phyloP scores from a whole-genome alignment of 1,140 invertebrate genomes.

The Holotrichia oblita region DNA sequence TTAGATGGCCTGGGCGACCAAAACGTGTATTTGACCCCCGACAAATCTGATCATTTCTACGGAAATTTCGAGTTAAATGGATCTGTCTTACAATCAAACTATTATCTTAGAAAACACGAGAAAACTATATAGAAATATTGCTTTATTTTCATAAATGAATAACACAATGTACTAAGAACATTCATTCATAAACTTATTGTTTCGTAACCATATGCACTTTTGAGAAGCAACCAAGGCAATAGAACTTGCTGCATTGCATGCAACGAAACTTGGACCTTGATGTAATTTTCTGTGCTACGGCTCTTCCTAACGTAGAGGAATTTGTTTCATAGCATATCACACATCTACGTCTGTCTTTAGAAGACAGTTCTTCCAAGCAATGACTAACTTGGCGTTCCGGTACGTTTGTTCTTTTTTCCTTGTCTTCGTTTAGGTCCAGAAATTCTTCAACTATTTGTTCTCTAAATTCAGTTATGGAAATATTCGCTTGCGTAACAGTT shows the following conservation, averaged over 20 bases:
- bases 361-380: not conserved
- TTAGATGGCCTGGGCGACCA: too few relatives aligned
- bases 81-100: not conserved
- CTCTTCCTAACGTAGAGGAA: slow-evolving; percentile 23
- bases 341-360: not conserved
- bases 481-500: too few relatives aligned
- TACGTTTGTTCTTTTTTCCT: not conserved
- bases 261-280: not conserved
- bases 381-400: not conserved
- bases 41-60: too few relatives aligned
- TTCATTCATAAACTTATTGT: not conserved
- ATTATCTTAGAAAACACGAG: too few relatives aligned
- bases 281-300: slow-evolving; percentile 13
- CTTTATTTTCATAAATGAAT: too few relatives aligned
- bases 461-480: too few relatives aligned
- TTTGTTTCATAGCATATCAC: not conserved
- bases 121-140: too few relatives aligned
- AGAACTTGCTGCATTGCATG: slow-evolving; percentile 33
- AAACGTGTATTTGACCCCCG: too few relatives aligned
- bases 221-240: slow-evolving; percentile 12
- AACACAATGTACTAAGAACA: too few relatives aligned
- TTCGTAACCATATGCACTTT: slow-evolving; percentile 6
- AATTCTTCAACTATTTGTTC: too few relatives aligned
- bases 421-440: too few relatives aligned
- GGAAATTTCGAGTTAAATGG: too few relatives aligned